phyloP scores from a whole-genome alignment of 2,888 invertebrate species.

The Uloborus plumipes region DNA sequence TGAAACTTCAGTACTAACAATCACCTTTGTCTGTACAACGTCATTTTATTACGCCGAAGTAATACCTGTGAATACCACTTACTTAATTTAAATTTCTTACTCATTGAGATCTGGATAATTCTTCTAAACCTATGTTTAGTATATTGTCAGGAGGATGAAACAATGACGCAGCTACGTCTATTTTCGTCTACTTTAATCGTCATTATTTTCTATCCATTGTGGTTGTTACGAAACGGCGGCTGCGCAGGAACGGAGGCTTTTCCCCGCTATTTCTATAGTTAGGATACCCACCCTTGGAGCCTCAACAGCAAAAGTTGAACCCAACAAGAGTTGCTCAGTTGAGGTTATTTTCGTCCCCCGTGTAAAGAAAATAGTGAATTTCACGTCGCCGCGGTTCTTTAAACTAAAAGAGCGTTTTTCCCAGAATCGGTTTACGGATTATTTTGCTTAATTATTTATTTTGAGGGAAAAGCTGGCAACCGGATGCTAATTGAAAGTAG shows the following conservation, averaged over 20 bases:
- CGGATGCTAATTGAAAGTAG: no score
- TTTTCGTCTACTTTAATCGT: slow-evolving; percentile 21
- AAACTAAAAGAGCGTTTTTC: neutral
- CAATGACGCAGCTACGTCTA: slow-evolving; percentile 32
- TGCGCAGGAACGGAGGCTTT: neutral
- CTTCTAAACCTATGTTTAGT: no score
- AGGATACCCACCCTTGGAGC: slow-evolving; percentile 9
- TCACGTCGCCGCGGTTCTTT: neutral
- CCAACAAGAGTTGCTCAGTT: neutral
- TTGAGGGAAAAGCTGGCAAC: no score
- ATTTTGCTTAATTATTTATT: no score
- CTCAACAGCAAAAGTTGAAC: neutral
- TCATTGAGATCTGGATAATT: no score
- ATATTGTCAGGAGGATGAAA: slow-evolving; percentile 1
- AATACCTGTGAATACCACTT: no score
- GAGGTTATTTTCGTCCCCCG: neutral
- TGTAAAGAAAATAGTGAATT: neutral
- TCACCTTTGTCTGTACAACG: no score
- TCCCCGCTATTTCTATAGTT: neutral
- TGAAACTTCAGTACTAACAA: no score
- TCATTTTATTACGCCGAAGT: no score
- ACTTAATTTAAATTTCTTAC: no score
- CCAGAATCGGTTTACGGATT: neutral
- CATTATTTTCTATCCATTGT: slow-evolving; percentile 21
- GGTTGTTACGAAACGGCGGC: slow-evolving; percentile 32